A percentile compares a stretch with the other conserved stretches of the same genome.
Evolutionary conservation across 2,797 vertebrate species (phyloP).

Genomic region (Phoebastria nigripes): DNA sequence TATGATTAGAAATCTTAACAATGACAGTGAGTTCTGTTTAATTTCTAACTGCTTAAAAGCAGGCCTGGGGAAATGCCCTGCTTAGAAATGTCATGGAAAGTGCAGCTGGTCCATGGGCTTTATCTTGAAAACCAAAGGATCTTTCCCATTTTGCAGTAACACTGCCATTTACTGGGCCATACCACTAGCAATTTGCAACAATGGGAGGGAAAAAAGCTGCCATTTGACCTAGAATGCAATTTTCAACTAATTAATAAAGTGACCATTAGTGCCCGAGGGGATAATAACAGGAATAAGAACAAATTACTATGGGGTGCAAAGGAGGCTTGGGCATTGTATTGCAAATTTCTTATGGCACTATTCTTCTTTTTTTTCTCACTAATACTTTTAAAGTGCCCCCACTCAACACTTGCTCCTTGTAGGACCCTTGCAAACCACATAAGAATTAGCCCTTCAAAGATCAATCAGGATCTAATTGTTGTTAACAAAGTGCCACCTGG

Average conservation of each 20-base stretch:
- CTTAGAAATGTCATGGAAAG: conserved; percentile 68
- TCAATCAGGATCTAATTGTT: conserved; percentile 75
- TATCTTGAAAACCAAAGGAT: conserved; percentile 71
- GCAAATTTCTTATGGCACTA: conserved; percentile 73
- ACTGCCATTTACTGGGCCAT: conserved; percentile 69
- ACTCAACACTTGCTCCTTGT: conserved; percentile 74
- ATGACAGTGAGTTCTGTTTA: conserved; percentile 59
- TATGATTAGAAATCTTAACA: conserved; percentile 51
- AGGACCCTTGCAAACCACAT: conserved; percentile 72
- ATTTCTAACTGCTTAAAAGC: conserved; percentile 67
- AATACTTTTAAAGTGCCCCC: conserved; percentile 75
- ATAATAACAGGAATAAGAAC: conserved; percentile 78
- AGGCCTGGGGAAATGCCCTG: conserved; percentile 53
- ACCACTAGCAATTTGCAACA: conserved; percentile 73
- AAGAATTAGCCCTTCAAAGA: conserved; percentile 76
- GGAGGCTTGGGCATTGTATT: conserved; percentile 70
- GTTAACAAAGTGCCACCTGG: conserved; percentile 76
- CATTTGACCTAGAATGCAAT: conserved; percentile 77
- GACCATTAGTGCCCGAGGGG: conserved; percentile 75
- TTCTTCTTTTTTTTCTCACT: conserved; percentile 43
- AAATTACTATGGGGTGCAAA: conserved; percentile 71
- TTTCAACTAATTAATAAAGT: conserved; percentile 78
- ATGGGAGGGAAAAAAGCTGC: conserved; percentile 69
- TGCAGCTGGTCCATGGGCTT: conserved; percentile 70
- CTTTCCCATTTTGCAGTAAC: conserved; percentile 67